Evolutionary conservation across 2,888 invertebrate species (phyloP).

Genomic region (Chaetogeoica ovagalla): DNA sequence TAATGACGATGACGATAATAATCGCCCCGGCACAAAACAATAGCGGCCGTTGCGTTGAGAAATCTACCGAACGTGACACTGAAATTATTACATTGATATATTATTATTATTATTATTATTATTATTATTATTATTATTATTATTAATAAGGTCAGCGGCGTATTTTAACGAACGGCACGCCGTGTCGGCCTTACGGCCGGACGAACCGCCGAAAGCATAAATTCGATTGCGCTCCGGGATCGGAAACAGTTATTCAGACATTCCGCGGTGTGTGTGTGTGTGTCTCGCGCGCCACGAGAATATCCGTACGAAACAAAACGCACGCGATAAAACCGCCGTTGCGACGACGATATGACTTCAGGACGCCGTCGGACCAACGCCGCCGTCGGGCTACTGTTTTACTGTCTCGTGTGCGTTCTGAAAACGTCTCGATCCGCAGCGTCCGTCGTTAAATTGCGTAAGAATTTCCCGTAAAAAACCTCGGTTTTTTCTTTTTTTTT

Average conservation of each 20-base stretch:
- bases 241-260: conserved; percentile 3
- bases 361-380: no score
- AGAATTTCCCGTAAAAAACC: neutral
- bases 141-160: conserved; percentile 25
- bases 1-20: neutral
- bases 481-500: neutral
- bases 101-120: no score
- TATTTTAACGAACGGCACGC: neutral
- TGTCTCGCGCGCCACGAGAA: neutral
- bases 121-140: no score
- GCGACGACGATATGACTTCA: no score
- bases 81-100: no score
- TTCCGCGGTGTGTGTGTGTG: no score
- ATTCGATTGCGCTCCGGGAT: neutral
- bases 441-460: conserved; percentile 28
- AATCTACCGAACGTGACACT: neutral
- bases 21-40: neutral
- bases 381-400: neutral
- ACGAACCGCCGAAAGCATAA: conserved; percentile 32
- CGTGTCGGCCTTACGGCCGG: neutral
- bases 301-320: neutral
- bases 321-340: neutral
- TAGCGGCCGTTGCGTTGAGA: neutral
- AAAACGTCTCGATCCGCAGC: neutral
- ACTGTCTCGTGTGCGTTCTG: conserved; percentile 1